Evolutionary conservation across 2,797 vertebrate species (phyloP).

Genomic region (Pachyuromys duprasi): DNA sequence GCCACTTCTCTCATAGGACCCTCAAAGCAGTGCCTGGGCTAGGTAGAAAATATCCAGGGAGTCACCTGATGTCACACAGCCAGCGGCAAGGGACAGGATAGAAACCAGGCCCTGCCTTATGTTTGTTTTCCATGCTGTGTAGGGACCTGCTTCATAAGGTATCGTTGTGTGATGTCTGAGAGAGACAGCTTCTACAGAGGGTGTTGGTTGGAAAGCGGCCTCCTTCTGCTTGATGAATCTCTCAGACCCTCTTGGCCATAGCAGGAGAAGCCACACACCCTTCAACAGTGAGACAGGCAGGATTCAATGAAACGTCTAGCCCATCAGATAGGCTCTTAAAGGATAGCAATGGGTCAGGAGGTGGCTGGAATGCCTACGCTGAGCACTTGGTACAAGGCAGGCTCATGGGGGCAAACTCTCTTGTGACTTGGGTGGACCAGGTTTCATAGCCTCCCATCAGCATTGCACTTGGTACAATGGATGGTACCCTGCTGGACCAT

Average conservation of each 20-base stretch:
- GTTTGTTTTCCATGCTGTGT: neutral
- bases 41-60: slow-evolving; percentile 39
- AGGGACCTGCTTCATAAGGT: neutral
- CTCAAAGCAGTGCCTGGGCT: neutral
- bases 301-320: neutral
- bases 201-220: neutral
- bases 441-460: too few relatives aligned
- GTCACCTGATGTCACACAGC: neutral
- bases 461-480: too few relatives aligned
- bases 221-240: neutral
- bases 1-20: neutral
- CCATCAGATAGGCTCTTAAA: too few relatives aligned
- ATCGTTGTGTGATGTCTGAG: neutral
- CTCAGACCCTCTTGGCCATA: neutral
- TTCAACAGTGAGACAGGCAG: neutral
- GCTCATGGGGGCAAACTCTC: too few relatives aligned
- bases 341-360: neutral
- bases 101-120: neutral
- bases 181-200: neutral
- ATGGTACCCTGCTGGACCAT: neutral
- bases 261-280: neutral
- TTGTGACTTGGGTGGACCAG: too few relatives aligned
- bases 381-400: neutral
- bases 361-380: neutral
- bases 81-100: neutral